Conservation (phyloP, 2,888 invertebrate species). For the Mesorhabditis spiculigera region DNA sequence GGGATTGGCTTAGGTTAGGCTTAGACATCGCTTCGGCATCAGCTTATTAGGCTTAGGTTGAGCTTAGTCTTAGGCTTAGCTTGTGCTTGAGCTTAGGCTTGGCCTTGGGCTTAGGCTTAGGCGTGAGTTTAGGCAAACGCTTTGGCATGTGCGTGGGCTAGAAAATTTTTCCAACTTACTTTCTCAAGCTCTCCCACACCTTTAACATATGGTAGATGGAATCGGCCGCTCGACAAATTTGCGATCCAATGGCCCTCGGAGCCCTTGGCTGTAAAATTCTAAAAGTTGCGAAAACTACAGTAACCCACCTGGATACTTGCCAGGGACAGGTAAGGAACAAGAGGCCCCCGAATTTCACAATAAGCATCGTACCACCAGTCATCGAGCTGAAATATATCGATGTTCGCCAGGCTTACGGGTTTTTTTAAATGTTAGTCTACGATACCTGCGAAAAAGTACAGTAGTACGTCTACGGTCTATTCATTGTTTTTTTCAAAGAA, state of each 20-base stretch:
- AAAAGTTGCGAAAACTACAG: neutral
- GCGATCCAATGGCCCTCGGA: constrained; percentile 20
- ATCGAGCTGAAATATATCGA: constrained; percentile 32
- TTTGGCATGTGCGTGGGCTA: too few species aligned
- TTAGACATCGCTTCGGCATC: too few species aligned
- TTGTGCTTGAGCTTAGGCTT: too few species aligned
- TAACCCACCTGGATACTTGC: constrained; percentile 16
- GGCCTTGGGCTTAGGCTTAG: too few species aligned
- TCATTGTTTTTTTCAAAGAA: neutral
- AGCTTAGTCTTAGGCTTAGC: too few species aligned
- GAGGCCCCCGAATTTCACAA: constrained; percentile 33
- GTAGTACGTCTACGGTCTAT: neutral
- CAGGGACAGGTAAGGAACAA: constrained; percentile 30
- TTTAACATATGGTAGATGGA: constrained; percentile 22
- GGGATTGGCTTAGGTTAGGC: too few species aligned
- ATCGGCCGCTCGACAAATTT: constrained; percentile 34
- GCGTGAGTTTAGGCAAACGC: too few species aligned
- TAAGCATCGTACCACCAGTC: constrained; percentile 50
- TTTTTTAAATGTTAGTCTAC: too few species aligned
- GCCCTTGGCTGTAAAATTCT: neutral
- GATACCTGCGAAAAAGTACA: neutral
- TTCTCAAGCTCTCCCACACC: constrained; percentile 33
- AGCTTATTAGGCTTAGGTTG: too few species aligned
- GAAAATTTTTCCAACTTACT: constrained; percentile 11
- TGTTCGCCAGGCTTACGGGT: neutral